These are phyloP conservation scores for Oncorhynchus gorbuscha DNA, from an alignment of 2,113 vertebrate genomes.

Conservation along the genomic window DNA sequence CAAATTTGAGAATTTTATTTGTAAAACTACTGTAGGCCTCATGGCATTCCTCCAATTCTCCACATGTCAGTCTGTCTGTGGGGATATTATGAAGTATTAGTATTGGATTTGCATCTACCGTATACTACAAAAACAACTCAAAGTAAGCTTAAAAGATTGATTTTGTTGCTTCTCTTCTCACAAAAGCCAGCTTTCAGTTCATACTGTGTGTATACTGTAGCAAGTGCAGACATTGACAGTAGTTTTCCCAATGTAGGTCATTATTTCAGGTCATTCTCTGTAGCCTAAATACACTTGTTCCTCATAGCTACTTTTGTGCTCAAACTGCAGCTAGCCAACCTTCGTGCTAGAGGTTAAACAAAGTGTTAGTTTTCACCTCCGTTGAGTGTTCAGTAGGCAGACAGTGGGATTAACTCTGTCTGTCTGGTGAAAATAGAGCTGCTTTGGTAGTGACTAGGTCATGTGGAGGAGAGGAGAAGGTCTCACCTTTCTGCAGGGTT, in stretches of 20 bases:
- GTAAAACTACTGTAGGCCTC: constrained; percentile 56
- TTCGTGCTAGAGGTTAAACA: background rate
- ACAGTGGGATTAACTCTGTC: background rate
- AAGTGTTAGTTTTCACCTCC: background rate
- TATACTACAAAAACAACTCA: background rate
- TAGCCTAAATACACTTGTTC: background rate
- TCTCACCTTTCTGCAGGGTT: constrained; percentile 94
- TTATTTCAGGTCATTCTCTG: background rate
- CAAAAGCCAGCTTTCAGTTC: too few species aligned
- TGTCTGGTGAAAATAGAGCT: background rate
- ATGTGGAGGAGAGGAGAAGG: background rate
- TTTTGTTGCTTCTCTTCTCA: too few species aligned
- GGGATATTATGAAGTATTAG: background rate
- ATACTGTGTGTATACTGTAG: background rate
- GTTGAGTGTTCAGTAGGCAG: background rate
- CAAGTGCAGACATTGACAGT: background rate
- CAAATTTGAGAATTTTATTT: constrained; percentile 67
- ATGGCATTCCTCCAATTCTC: constrained; percentile 31
- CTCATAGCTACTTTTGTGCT: background rate
- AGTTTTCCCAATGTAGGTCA: background rate
- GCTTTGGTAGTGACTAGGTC: background rate
- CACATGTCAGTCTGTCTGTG: constrained; percentile 19
- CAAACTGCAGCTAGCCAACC: background rate
- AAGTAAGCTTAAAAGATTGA: too few species aligned
- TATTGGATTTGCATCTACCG: background rate